Evolutionary conservation across 2,888 invertebrate genomes (phyloP).

Genomic region (Acanthosepion pharaonis): DNA sequence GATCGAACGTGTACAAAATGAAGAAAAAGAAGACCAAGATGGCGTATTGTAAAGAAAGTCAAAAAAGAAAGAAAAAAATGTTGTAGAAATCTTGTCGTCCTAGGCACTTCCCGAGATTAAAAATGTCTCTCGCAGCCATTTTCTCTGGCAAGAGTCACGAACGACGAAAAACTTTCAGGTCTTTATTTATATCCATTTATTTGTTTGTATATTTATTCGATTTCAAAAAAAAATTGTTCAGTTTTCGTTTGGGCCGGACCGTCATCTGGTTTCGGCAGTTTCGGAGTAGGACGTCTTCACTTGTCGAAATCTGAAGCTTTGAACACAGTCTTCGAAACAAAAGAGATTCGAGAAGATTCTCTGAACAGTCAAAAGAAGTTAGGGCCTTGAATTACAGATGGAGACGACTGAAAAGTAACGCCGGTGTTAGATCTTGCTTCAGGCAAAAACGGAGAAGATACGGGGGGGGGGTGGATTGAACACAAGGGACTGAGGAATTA

Average conservation of each 20-base stretch:
- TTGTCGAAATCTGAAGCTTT: not conserved
- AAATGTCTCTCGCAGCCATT: slow-evolving; percentile 21
- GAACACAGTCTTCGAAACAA: not conserved
- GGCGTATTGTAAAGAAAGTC: not conserved
- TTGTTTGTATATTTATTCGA: not conserved
- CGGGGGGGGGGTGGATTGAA: not conserved
- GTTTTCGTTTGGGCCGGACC: not conserved
- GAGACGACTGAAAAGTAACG: not conserved
- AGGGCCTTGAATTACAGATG: slow-evolving; percentile 15
- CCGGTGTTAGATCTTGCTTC: not conserved
- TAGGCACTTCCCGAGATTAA: not conserved
- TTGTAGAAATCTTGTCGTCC: not conserved
- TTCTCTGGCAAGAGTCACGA: not conserved
- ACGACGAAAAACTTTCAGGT: not conserved
- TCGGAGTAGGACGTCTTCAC: not conserved
- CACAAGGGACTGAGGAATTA: not conserved
- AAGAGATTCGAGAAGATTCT: not conserved
- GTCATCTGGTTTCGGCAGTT: not conserved
- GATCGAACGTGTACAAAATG: not conserved
- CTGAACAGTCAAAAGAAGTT: not conserved
- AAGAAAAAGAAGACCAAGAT: not conserved
- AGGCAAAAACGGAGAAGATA: not conserved
- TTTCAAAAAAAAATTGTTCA: not conserved
- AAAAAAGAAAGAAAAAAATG: not conserved
- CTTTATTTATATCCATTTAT: not conserved